Evolutionary conservation across 2,113 vertebrate species (phyloP).

Genomic region (Pachycephala philippinensis): DNA sequence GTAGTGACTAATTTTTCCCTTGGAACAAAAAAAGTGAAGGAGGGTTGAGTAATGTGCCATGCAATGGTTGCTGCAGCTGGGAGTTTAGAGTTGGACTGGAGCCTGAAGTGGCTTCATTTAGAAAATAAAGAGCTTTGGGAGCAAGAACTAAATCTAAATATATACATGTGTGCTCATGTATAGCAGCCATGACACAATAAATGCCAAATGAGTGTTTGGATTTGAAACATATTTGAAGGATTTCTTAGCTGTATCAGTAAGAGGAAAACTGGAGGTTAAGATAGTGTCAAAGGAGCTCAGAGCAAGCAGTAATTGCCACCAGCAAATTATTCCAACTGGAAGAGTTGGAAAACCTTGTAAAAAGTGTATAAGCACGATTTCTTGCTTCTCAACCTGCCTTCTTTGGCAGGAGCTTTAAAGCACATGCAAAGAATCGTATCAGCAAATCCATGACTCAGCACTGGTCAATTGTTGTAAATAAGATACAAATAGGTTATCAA

Average conservation of each 20-base stretch:
- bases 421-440: background rate
- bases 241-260: background rate
- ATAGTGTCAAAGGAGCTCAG: background rate
- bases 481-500: background rate
- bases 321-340: background rate
- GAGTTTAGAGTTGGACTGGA: background rate
- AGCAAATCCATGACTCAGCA: background rate
- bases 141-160: background rate
- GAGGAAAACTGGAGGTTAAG: background rate
- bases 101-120: conserved; percentile 12
- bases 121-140: conserved; percentile 26
- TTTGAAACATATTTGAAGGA: background rate
- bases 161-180: background rate
- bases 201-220: background rate
- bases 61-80: background rate
- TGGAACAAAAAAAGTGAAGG: background rate
- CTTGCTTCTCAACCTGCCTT: background rate
- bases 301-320: background rate
- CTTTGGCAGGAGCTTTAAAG: background rate
- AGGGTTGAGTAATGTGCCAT: background rate
- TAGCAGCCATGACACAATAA: background rate
- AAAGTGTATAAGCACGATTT: background rate
- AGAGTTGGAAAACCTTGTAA: background rate
- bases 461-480: background rate
- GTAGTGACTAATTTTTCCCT: conserved; percentile 18